Conservation (phyloP, 1,140 invertebrate species). For the Drosophila sp. region DNA sequence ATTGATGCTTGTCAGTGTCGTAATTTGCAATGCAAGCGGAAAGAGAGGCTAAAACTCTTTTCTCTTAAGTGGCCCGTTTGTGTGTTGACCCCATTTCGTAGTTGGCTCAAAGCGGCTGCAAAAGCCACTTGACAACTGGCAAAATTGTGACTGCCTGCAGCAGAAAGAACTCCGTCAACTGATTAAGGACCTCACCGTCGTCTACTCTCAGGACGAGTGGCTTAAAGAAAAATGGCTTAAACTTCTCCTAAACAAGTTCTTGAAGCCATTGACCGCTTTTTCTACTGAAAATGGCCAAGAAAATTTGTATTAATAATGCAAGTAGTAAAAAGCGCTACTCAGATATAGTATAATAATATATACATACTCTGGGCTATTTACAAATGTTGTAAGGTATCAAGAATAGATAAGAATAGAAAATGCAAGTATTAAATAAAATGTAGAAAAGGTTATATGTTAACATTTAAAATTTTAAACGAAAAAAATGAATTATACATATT, state of each 20-base stretch:
- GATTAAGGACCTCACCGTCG: conserved; percentile 43
- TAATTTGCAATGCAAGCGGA: conserved; percentile 49
- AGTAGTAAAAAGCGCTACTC: too few relatives aligned
- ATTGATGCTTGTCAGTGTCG: conserved; percentile 67
- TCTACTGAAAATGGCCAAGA: neutral
- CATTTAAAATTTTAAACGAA: too few relatives aligned
- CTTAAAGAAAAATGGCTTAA: conserved; percentile 54
- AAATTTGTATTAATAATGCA: neutral
- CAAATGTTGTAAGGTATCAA: too few relatives aligned
- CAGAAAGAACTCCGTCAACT: conserved; percentile 22
- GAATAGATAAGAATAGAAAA: too few relatives aligned
- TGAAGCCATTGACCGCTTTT: neutral
- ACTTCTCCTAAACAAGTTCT: conserved; percentile 29
- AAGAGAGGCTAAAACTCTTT: neutral
- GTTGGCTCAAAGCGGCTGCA: conserved; percentile 5
- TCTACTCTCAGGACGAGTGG: conserved; percentile 70
- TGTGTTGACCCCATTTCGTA: conserved; percentile 13
- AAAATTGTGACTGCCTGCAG: conserved; percentile 63
- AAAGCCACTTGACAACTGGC: conserved; percentile 74
- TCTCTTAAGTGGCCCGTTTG: conserved; percentile 7
- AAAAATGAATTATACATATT: too few relatives aligned
- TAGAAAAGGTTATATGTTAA: too few relatives aligned
- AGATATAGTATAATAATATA: too few relatives aligned
- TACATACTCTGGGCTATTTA: too few relatives aligned
- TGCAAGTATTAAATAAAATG: too few relatives aligned